Percentiles rank a stretch among this genome's conserved stretches.
These are phyloP conservation scores for Leucopternis melanops DNA, from an alignment of 2,113 vertebrate species.

Conservation along the genomic window DNA sequence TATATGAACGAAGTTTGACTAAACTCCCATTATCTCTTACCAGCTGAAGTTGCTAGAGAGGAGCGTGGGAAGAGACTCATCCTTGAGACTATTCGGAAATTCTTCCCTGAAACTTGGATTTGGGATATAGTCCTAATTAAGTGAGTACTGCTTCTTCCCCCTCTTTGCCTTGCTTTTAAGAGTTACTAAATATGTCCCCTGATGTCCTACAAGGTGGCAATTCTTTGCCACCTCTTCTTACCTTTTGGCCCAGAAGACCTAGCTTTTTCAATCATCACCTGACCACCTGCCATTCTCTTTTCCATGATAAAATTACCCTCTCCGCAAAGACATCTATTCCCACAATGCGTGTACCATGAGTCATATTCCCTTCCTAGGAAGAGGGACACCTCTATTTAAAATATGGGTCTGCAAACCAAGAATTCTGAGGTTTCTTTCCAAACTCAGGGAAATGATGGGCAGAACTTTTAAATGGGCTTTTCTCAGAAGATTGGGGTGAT, in stretches of 20 bases:
- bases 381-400: neutral
- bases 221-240: neutral
- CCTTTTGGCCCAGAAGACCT: neutral
- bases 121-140: slow-evolving; percentile 80
- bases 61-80: neutral
- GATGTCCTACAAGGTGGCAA: neutral
- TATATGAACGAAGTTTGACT: neutral
- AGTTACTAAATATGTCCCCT: neutral
- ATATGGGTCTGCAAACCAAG: neutral
- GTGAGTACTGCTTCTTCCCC: slow-evolving; percentile 57
- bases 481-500: neutral
- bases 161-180: neutral
- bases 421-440: neutral
- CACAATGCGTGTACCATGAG: neutral
- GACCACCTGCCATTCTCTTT: neutral
- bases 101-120: slow-evolving; percentile 85
- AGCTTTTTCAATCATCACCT: neutral
- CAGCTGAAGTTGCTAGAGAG: neutral
- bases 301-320: neutral
- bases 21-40: neutral
- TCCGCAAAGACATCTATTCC: neutral
- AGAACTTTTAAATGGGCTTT: neutral
- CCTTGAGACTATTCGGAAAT: slow-evolving; percentile 65
- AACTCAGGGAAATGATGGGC: neutral
- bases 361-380: neutral